phyloP scores from a whole-genome alignment of 2,113 vertebrate genomes.

The Orcinus orca region DNA sequence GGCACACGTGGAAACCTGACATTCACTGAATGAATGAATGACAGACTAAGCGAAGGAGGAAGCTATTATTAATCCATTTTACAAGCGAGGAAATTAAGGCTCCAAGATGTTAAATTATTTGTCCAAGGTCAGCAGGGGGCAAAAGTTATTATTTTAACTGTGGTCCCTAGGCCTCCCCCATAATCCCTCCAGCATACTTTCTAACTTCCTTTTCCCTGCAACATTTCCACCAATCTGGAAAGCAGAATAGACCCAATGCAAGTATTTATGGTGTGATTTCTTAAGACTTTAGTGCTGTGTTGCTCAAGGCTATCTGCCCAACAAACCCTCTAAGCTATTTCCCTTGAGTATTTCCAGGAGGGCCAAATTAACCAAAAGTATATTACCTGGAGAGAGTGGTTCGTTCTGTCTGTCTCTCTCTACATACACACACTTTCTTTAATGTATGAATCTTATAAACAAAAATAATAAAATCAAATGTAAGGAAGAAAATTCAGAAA shows the following conservation, averaged over 20 bases:
- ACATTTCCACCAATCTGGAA: not conserved
- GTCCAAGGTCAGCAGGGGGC: slow-evolving; percentile 20
- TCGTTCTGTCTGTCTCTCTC: not conserved
- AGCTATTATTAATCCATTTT: not conserved
- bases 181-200: not conserved
- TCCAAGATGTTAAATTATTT: slow-evolving; percentile 14
- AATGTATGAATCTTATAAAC: slow-evolving; percentile 5
- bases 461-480: not conserved
- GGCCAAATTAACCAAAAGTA: not conserved
- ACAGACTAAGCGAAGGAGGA: not conserved
- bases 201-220: not conserved
- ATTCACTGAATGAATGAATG: not conserved
- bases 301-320: slow-evolving; percentile 22
- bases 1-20: not conserved
- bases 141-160: slow-evolving; percentile 29
- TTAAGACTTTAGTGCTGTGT: not conserved
- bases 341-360: not conserved
- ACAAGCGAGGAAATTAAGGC: not conserved
- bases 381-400: not conserved
- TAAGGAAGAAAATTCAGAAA: slow-evolving; percentile 22
- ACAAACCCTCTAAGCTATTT: not conserved
- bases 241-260: not conserved
- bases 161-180: not conserved
- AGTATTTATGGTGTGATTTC: not conserved
- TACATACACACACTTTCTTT: not conserved